Conservation (phyloP, 2,888 invertebrate species). For the Tipula vernalis region DNA sequence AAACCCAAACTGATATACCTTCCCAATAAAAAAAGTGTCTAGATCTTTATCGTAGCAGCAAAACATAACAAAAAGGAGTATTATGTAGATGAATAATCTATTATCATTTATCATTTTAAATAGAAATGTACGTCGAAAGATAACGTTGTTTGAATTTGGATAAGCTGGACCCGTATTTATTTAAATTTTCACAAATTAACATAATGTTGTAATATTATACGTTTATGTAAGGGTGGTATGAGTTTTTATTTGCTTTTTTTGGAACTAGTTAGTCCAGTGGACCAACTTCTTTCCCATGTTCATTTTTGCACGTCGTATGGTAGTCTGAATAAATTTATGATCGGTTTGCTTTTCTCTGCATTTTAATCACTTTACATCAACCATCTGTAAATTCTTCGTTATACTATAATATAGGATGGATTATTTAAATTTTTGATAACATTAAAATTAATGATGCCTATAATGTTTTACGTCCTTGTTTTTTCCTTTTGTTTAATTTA, state of each 20-base stretch:
- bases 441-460: background rate
- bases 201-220: background rate
- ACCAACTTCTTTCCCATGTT: background rate
- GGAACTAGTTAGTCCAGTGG: background rate
- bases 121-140: background rate
- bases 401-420: background rate
- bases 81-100: background rate
- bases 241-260: too few relatives aligned
- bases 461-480: background rate
- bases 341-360: background rate
- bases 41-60: background rate
- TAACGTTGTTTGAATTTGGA: background rate
- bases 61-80: background rate
- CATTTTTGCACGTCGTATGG: background rate
- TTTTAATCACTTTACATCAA: background rate
- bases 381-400: background rate
- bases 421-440: background rate
- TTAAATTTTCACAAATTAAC: background rate
- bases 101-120: background rate
- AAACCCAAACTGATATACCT: background rate
- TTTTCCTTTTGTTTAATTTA: background rate
- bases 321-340: background rate
- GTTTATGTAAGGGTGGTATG: too few relatives aligned
- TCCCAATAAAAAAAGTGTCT: background rate
- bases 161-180: background rate